Conservation (phyloP, 1,140 invertebrate species). For the Diabrotica undecimpunctata region DNA sequence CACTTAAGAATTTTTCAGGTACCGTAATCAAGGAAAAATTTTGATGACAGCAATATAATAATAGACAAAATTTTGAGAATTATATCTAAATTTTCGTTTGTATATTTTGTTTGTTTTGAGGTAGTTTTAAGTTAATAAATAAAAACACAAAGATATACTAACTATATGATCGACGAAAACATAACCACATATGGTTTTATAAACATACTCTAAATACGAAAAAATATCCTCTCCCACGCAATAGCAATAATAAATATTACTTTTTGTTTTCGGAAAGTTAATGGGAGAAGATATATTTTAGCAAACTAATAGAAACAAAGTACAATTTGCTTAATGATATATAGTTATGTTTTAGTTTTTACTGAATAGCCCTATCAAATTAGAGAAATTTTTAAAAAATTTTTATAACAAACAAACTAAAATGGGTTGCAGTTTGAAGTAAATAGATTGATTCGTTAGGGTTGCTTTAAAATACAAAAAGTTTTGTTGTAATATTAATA, state of each 20-base stretch:
- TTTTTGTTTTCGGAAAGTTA: not conserved
- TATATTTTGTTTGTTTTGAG: no score
- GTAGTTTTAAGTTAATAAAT: no score
- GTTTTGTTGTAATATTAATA: no score
- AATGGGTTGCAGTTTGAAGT: not conserved
- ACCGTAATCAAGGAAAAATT: no score
- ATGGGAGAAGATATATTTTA: not conserved
- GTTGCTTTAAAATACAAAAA: not conserved
- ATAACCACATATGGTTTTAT: no score
- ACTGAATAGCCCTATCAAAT: not conserved
- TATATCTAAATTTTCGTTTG: no score
- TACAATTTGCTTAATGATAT: not conserved
- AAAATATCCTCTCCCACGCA: not conserved
- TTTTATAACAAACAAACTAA: not conserved
- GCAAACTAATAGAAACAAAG: not conserved
- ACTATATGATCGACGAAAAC: no score
- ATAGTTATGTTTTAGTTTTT: not conserved
- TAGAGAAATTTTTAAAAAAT: conserved; percentile 1
- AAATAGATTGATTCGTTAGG: not conserved
- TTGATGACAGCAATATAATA: no score
- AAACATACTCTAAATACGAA: no score
- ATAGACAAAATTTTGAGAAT: no score
- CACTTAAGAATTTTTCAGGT: no score
- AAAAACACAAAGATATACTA: no score
- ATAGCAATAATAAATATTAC: not conserved